phyloP scores from a whole-genome alignment of 2,888 invertebrate genomes.

The Temnothorax ravouxi region DNA sequence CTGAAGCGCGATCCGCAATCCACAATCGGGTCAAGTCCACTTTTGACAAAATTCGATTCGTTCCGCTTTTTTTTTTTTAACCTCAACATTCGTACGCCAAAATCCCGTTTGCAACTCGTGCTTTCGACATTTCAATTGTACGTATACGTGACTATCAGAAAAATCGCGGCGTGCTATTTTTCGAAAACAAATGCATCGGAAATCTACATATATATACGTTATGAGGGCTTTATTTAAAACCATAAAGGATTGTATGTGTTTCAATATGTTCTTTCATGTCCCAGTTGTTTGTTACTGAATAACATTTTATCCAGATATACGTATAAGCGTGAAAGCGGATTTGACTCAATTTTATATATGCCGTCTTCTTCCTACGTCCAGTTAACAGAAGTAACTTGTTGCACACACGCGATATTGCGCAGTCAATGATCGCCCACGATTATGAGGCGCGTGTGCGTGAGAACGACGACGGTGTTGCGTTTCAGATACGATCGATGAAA shows the following conservation, averaged over 20 bases:
- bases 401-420: slow-evolving; percentile 54
- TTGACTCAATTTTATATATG: not conserved
- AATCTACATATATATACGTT: not conserved
- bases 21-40: slow-evolving; percentile 43
- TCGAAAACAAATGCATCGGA: not conserved
- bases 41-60: slow-evolving; percentile 21
- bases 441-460: slow-evolving; percentile 25
- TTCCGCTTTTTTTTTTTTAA: not conserved
- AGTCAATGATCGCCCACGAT: slow-evolving; percentile 56
- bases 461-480: slow-evolving; percentile 44
- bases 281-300: not conserved
- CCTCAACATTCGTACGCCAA: slow-evolving; percentile 10
- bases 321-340: not conserved
- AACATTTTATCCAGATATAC: not conserved
- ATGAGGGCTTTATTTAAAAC: not conserved
- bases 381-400: slow-evolving; percentile 66
- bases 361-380: slow-evolving; percentile 33
- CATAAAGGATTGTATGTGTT: not conserved
- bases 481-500: slow-evolving; percentile 64
- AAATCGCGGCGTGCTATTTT: slow-evolving; percentile 1
- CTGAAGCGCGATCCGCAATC: not conserved
- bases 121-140: slow-evolving; percentile 24
- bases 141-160: not conserved
- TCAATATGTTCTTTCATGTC: not conserved
- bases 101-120: slow-evolving; percentile 13